Evolutionary conservation across 2,113 vertebrate genomes (phyloP).

Genomic region (Cathartes aura): DNA sequence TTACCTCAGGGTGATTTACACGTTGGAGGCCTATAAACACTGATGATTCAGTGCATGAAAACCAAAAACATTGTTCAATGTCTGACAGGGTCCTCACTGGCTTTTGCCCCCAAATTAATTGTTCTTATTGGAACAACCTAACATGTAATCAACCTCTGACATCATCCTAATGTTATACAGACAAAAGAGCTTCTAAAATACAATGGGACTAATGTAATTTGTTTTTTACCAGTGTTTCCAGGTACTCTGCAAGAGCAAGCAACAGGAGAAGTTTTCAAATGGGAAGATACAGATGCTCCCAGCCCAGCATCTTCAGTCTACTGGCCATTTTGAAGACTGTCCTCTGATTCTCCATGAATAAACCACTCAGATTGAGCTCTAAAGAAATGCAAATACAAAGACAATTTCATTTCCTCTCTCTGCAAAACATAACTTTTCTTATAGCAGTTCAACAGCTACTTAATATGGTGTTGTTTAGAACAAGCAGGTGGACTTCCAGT

Average conservation of each 20-base stretch:
- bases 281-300: not conserved
- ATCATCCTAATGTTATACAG: constrained; percentile 1
- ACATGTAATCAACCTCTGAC: constrained; percentile 31
- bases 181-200: constrained; percentile 9
- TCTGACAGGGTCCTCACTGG: constrained; percentile 29
- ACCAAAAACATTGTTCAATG: constrained; percentile 48
- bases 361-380: not conserved
- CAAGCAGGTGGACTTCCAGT: not conserved
- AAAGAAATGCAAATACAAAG: constrained; percentile 2
- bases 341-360: not conserved
- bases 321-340: not conserved
- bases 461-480: not conserved
- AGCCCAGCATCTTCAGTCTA: not conserved
- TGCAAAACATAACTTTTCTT: not conserved
- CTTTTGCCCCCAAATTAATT: constrained; percentile 49
- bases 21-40: constrained; percentile 65
- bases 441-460: not conserved
- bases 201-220: not conserved
- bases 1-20: constrained; percentile 71
- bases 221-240: not conserved
- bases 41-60: constrained; percentile 64
- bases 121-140: constrained; percentile 21
- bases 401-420: not conserved
- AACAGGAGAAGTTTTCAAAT: not conserved
- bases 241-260: not conserved